phyloP scores from a whole-genome alignment of 2,797 vertebrate genomes.

The Mionectes olivaceus region DNA sequence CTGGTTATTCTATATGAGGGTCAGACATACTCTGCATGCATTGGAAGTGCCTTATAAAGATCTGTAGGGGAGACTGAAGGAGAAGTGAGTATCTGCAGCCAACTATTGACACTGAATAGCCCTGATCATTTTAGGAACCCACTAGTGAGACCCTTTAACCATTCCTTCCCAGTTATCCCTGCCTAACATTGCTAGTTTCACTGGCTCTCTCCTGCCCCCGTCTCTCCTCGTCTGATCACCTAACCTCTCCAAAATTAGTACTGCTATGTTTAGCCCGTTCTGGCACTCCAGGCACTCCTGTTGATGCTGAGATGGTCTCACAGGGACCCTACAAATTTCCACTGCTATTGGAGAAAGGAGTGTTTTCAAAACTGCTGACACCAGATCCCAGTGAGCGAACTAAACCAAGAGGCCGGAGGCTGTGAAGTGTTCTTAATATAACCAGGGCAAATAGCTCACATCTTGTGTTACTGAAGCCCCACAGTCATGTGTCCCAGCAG shows the following conservation, averaged over 20 bases:
- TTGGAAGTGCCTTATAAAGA: background rate
- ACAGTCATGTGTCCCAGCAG: slow-evolving; percentile 39
- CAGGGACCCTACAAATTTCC: slow-evolving; percentile 44
- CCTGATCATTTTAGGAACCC: background rate
- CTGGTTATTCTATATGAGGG: background rate
- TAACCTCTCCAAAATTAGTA: slow-evolving; percentile 59
- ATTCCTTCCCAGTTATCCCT: background rate
- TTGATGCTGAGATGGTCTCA: slow-evolving; percentile 16
- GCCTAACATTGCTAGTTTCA: background rate
- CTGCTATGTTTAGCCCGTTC: slow-evolving; percentile 57
- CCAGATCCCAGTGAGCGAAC: slow-evolving; percentile 35
- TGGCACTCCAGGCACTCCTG: slow-evolving; percentile 1
- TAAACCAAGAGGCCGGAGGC: slow-evolving; percentile 37
- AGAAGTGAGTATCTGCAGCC: background rate
- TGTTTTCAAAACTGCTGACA: slow-evolving; percentile 70
- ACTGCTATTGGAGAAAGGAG: slow-evolving; percentile 34
- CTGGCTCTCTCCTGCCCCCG: background rate
- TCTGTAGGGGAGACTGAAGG: background rate
- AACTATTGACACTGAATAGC: background rate
- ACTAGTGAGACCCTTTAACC: background rate
- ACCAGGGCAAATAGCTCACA: slow-evolving; percentile 24
- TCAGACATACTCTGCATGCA: background rate
- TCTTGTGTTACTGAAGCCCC: slow-evolving; percentile 57
- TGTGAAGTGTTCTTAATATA: slow-evolving; percentile 73
- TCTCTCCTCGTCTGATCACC: slow-evolving; percentile 5